Evolutionary conservation across 2,888 invertebrate species (phyloP), one percentile per base, ranked within the genome.

Genomic region (Dione juno): DNA sequence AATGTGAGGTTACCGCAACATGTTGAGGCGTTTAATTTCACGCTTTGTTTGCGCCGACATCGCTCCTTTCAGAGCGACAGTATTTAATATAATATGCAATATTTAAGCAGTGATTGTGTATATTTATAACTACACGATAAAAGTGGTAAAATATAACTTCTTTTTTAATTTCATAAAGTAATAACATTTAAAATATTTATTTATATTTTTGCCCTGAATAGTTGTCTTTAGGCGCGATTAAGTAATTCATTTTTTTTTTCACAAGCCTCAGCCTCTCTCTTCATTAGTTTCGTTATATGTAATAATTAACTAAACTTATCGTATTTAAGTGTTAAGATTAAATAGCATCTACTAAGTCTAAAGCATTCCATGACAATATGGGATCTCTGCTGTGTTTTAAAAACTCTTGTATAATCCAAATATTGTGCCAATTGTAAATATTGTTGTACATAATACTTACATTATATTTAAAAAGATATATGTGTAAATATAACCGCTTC

Each of bases 381-480:
- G 92, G 92, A 92, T 92, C 92, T 91, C 92, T 88, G 86, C 90
- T 88, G 89, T 90, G 90, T 92, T 90, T 89, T 86, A 84, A 87
- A 87, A 90, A 88, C 89, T 88, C 85, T 88, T 81, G 83, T 86
- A 83, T 88, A 89, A 88, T 90, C 86, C 83, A 88, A 89, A 88
- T 82, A 84, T 83, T 86, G 84, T 81, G 74, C 84, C 81, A 63
- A 69, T 76, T 90, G 89, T 89, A 89, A 63, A 80, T 79, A 77
- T 78, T 70, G 68, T 70, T 77, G 75, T 78, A 79, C 79, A 77
- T 82, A 40, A 37, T n/a, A 84, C 37, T 40, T 82, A 83, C 79
- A 73, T 81, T 82, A 77, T 76, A 57, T 40, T 57, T 57, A 19
- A 13, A 50, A 19, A 54, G 16, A 57, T 48, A 48, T 84, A 84